Base-by-base conservation (phyloP, 2,797 vertebrate genomes). In the Urosaurus nigricauda region DNA sequence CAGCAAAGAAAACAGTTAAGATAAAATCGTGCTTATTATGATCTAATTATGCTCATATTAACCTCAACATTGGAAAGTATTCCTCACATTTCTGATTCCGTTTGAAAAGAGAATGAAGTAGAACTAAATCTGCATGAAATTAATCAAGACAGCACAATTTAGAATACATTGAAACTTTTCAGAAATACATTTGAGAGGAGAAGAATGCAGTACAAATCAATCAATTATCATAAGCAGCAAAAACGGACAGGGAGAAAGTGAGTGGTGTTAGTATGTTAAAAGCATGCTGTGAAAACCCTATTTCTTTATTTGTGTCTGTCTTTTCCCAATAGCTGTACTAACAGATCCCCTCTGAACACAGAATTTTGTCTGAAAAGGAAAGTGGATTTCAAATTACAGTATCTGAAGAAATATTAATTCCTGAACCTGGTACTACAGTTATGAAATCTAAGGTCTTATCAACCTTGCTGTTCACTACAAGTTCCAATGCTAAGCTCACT, bases 21-120 rank as follows among this genome's bases (percentile, higher is more conserved):
- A 47, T 56, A 35, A 1, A 26, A 86, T 6, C 87, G 60, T 77
- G 65, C 24, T 78, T 90, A 88, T 37, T 87, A 0, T 47, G 85
- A 86, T 0, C 74, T 32, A 92, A 91, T 71, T 88, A 37, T 58
- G 92, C 90, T 80, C 51, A 53, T 17, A 85, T 90, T 86, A 79
- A 68, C 65, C 81, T 89, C 60, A 90, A 73, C 43, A 65, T 82
- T 9, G 19, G 79, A 87, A 85, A n/a, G 75, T 5, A 73, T 40
- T 89, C 79, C 8, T 84, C 47, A 84, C 24, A 75, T 5, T n/a
- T 68, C 35, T 19, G 37, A 84, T 73, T 70, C 73, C n/a, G 56
- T 84, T 51, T 77, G 60, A 24, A 6, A 75, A 56, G 79, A 0
- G 51, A 16, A 2, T 0, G 43, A 0, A 19, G 1, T 53, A 12